Evolutionary conservation across 2,888 invertebrate genomes (phyloP).

Genomic region (Eubasilissa splendida): DNA sequence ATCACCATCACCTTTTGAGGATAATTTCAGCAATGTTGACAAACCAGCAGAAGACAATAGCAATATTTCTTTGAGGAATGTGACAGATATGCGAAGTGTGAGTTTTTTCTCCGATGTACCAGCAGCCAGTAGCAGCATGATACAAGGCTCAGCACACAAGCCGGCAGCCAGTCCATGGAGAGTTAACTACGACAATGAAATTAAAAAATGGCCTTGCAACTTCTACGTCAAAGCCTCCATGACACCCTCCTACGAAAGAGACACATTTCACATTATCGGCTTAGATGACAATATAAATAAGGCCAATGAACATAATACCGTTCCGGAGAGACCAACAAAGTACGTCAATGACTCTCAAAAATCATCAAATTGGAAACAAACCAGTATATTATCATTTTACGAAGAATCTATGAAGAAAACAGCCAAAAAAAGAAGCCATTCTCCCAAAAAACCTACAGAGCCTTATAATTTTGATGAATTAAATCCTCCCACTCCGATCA

Average conservation of each 20-base stretch:
- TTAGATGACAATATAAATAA: slow-evolving; percentile 38
- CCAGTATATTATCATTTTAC: slow-evolving; percentile 68
- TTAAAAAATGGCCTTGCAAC: slow-evolving; percentile 69
- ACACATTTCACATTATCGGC: slow-evolving; percentile 53
- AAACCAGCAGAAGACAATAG: slow-evolving; percentile 1
- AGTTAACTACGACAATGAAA: slow-evolving; percentile 67
- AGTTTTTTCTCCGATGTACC: slow-evolving; percentile 43
- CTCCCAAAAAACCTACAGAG: slow-evolving; percentile 45
- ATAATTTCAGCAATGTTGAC: not conserved
- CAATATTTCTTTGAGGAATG: not conserved
- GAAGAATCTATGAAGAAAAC: slow-evolving; percentile 54
- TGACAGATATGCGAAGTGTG: slow-evolving; percentile 7
- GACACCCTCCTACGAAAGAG: slow-evolving; percentile 70
- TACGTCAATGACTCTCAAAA: slow-evolving; percentile 57
- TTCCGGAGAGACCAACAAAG: slow-evolving; percentile 15
- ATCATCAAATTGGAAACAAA: slow-evolving; percentile 65
- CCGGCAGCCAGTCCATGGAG: slow-evolving; percentile 70
- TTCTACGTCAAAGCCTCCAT: slow-evolving; percentile 69
- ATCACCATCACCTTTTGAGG: slow-evolving; percentile 27
- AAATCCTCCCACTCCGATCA: slow-evolving; percentile 24
- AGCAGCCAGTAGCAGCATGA: slow-evolving; percentile 51
- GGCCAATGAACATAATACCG: not conserved
- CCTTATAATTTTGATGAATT: slow-evolving; percentile 44
- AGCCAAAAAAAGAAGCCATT: slow-evolving; percentile 37
- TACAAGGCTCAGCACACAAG: slow-evolving; percentile 37